Evolutionary conservation across 2,113 vertebrate species (phyloP).

Genomic region (Pavo muticus): DNA sequence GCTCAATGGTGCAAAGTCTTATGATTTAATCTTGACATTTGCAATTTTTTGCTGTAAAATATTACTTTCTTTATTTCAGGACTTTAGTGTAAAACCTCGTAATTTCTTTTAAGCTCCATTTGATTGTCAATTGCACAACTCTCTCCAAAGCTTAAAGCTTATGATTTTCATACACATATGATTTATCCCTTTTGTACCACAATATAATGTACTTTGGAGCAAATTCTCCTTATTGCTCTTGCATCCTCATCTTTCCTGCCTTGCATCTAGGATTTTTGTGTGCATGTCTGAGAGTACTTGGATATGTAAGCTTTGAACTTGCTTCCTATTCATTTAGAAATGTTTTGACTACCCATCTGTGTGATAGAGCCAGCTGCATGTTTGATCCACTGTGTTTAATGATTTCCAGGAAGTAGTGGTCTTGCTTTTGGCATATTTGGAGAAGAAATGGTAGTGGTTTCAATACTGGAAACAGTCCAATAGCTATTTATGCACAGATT

Average conservation of each 20-base stretch:
- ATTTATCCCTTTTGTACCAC: constrained; percentile 80
- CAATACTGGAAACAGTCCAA: constrained; percentile 25
- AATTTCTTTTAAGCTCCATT: constrained; percentile 88
- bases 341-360: not conserved
- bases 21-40: constrained; percentile 87
- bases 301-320: constrained; percentile 28
- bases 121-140: constrained; percentile 89
- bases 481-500: constrained; percentile 24
- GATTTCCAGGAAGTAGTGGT: constrained; percentile 45
- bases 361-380: not conserved
- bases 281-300: not conserved
- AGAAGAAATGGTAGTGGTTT: constrained; percentile 54
- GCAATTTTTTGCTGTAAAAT: constrained; percentile 85
- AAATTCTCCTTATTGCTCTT: constrained; percentile 50
- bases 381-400: constrained; percentile 29
- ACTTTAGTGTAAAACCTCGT: constrained; percentile 83
- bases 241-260: constrained; percentile 16
- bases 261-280: not conserved
- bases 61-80: constrained; percentile 85
- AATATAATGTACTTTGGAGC: constrained; percentile 65
- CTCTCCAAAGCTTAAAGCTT: constrained; percentile 80
- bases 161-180: constrained; percentile 80
- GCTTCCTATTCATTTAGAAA: constrained; percentile 8
- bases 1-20: constrained; percentile 86
- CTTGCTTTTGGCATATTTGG: constrained; percentile 52